Evolutionary conservation across 2,797 vertebrate genomes (phyloP), one percentile per base, ranked within the genome.

Genomic region (Brotula barbata): DNA sequence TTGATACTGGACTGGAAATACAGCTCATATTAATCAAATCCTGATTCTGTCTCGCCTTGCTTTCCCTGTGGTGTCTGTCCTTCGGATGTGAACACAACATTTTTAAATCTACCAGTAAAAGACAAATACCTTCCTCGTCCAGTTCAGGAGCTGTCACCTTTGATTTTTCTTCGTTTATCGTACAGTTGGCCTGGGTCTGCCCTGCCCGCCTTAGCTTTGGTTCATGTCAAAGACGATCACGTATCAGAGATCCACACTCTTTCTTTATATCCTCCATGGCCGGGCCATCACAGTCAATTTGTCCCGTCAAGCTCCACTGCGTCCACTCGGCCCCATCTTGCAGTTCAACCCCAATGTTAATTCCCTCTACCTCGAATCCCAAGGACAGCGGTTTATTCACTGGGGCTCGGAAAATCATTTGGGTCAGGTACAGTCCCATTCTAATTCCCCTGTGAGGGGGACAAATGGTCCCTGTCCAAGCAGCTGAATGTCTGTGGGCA

Each of bases 221-320:
- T 44, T 81, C 80, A 76, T 42, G 25, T 82, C 51, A 69, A 44
- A 71, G 28, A 63, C 59, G 61, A 67, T 75, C 51, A 48, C 72
- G 59, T 40, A 49, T 53, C 54, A 64, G 49, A 62, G 34, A 81
- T 75, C 50, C 67, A 17, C 56, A 55, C 58, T 43, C 36, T 54
- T 68, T 54, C 53, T 43, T 68, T 59, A 42, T 71, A 78, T 80
- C 69, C 60, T 59, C 78, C 56, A 39, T 58, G 68, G 68, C 71
- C 68, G 64, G 61, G 45, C 77, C 64, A 85, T 73, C 62, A 72
- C 46, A 73, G 54, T 72, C 61, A 71, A 84, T 87, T 82, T 85
- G 79, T 84, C 55, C 66, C 21, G 74, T 85, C 77, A 82, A 52
- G 85, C 85, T 71, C 68, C 22, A 13, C 68, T 82, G 80, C 77